Base-by-base conservation (phyloP, 2,888 invertebrate species). In the Pyrrhosoma nymphula region DNA sequence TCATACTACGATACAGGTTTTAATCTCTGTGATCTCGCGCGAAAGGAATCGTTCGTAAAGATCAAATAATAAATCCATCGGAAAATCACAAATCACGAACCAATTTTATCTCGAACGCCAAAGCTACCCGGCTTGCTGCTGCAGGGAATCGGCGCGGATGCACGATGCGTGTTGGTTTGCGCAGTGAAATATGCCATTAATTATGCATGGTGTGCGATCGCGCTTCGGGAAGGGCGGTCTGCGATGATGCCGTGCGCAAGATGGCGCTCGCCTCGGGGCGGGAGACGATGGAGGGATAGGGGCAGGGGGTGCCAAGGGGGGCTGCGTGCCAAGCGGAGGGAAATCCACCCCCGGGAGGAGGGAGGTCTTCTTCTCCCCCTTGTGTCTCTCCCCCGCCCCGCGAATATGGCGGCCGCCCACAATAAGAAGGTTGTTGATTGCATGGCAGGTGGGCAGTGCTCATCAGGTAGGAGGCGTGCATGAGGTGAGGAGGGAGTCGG, bases 371-470 rank as follows among this genome's bases (percentile, higher is more conserved):
- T 47, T 47, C 89, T 20, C 89, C 23, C 47, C 23, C 20, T 47
- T 47, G 2, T 8, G 8, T 30, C 0, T 10, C 56, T 4, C 90
- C 35, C 60, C 56, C 63, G 39, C 60, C 90, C 63, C 39, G 93
- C 69, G 75, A 93, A 69, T 93, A 93, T 47, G 93, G 93, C 18
- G 82, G 93, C 93, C 93, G 93, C 93, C 93, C 69, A 75, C 63
- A 93, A 93, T 93, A 55, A 91, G 93, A 60, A 91, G 63, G 47
- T 63, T 47, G 93, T 75, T 93, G 93, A 93, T 93, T 93, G 93
- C 93, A 55, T n/a, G 93, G 93, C 93, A 93, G 93, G 93, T 93
- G 93, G 93, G 93, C 93, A 75, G 69, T 55, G 93, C 69, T 69
- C 93, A 75, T 93, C 93, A 93, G 75, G 39, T 26, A n/a, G 35